Conservation (phyloP, 2,113 vertebrate species). For the Engystomops pustulosus region DNA sequence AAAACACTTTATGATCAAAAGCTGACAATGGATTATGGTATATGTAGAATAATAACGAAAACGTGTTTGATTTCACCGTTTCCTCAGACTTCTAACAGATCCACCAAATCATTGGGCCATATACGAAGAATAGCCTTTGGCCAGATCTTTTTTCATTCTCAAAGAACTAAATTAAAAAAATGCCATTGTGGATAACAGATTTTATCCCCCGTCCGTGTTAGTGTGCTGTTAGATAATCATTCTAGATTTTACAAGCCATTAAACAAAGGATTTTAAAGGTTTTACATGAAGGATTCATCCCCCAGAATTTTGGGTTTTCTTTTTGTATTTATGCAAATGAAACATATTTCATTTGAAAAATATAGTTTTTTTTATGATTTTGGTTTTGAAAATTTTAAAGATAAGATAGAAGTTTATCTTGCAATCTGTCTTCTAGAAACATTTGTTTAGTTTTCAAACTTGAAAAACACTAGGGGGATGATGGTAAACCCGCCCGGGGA, state of each 20-base stretch:
- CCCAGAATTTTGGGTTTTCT: too few relatives aligned
- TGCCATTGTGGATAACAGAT: not conserved
- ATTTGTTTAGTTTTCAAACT: too few relatives aligned
- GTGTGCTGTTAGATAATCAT: not conserved
- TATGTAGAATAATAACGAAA: slow-evolving; percentile 61
- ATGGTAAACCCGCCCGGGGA: too few relatives aligned
- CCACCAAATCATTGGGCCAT: slow-evolving; percentile 60
- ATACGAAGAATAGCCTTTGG: not conserved
- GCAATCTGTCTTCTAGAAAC: too few relatives aligned
- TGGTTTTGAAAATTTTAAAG: too few relatives aligned
- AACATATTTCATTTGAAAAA: too few relatives aligned
- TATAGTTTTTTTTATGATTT: too few relatives aligned
- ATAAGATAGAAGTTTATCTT: too few relatives aligned
- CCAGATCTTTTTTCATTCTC: not conserved
- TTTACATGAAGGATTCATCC: too few relatives aligned
- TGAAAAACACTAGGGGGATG: too few relatives aligned
- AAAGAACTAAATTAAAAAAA: slow-evolving; percentile 8
- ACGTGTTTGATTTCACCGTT: slow-evolving; percentile 64
- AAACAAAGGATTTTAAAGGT: not conserved
- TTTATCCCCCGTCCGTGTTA: not conserved
- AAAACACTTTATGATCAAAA: slow-evolving; percentile 68
- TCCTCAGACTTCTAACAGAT: slow-evolving; percentile 63
- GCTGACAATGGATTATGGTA: slow-evolving; percentile 66
- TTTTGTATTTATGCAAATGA: too few relatives aligned
- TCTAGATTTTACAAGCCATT: not conserved